Evolutionary conservation across 1,140 invertebrate genomes (phyloP).

Genomic region (Cyrtorhinus lividipennis): DNA sequence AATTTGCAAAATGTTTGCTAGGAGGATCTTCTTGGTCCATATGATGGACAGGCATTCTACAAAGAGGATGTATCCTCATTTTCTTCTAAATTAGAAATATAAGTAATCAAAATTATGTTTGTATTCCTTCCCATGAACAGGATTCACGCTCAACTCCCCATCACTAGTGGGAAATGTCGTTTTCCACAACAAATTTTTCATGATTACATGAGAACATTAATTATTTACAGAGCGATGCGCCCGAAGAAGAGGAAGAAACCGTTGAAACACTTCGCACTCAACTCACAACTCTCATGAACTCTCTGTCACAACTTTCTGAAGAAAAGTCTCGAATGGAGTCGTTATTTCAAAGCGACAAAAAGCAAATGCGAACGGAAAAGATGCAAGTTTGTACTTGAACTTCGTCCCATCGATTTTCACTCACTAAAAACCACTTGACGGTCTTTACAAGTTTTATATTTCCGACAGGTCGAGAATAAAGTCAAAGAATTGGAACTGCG

Average conservation of each 20-base stretch:
- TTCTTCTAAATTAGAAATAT: too few species aligned
- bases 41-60: too few species aligned
- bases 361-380: constrained; percentile 49
- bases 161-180: too few species aligned
- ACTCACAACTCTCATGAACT: constrained; percentile 52
- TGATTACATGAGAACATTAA: too few species aligned
- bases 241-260: constrained; percentile 22
- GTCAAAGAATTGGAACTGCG: constrained; percentile 45
- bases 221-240: background rate
- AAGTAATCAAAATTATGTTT: too few species aligned
- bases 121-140: too few species aligned
- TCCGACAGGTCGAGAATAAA: constrained; percentile 41
- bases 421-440: background rate
- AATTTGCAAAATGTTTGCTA: too few species aligned
- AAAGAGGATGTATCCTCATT: too few species aligned
- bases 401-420: background rate
- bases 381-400: constrained; percentile 32
- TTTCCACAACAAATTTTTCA: too few species aligned
- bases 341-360: constrained; percentile 63
- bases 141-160: too few species aligned
- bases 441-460: background rate
- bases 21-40: too few species aligned
- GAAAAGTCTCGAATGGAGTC: constrained; percentile 74
- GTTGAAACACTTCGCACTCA: constrained; percentile 36
- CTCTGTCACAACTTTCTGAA: constrained; percentile 58